These are phyloP conservation scores for Gopherus evgoodei DNA, from an alignment of 2,113 vertebrate species.

Conservation along the genomic window DNA sequence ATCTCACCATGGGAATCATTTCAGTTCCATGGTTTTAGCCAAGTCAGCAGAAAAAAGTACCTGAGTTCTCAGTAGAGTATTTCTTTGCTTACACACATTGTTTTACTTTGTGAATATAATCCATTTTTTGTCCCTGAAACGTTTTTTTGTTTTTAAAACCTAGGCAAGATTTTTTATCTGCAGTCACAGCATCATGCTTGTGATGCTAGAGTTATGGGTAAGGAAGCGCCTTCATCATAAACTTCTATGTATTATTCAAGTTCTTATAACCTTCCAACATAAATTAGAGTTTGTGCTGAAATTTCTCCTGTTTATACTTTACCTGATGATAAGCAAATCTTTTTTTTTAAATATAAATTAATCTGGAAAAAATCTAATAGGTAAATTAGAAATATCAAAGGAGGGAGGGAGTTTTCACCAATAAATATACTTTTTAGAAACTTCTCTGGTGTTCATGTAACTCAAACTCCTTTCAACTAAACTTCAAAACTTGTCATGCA, in stretches of 20 bases:
- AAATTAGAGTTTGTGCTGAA: background rate
- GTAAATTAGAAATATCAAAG: fast-evolving
- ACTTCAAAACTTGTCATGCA: background rate
- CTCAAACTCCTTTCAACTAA: background rate
- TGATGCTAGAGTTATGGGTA: background rate
- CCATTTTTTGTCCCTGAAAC: too few species aligned
- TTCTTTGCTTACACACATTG: background rate
- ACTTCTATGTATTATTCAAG: background rate
- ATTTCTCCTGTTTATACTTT: background rate
- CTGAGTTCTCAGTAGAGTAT: background rate
- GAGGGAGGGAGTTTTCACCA: background rate
- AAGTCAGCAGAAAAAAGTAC: fast-evolving
- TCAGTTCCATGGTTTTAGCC: fast-evolving
- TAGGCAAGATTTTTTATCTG: background rate
- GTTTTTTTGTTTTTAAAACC: background rate
- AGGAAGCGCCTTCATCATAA: background rate
- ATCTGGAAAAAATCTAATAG: fast-evolving
- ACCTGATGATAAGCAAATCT: background rate
- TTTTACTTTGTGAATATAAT: background rate
- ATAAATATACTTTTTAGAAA: background rate
- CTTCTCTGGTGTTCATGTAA: background rate
- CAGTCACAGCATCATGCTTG: fast-evolving
- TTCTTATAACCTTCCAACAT: background rate
- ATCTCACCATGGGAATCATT: background rate
- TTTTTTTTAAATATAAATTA: background rate